Conservation (phyloP, 1,140 invertebrate genomes). For the Lasaia peninsularis region DNA sequence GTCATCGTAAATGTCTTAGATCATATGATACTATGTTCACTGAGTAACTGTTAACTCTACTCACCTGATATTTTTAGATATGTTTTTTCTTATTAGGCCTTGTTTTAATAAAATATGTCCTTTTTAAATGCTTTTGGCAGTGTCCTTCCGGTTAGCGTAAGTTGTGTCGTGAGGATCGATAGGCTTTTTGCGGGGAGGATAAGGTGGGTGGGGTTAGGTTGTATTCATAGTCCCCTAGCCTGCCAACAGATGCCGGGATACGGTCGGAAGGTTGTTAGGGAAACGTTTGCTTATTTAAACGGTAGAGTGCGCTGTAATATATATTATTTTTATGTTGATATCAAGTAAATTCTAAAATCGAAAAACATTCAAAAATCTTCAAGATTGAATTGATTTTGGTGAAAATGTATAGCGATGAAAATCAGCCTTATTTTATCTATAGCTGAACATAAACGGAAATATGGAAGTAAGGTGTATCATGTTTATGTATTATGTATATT, state of each 20-base stretch:
- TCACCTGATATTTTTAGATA: not conserved
- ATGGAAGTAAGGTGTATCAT: no score
- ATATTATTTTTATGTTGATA: no score
- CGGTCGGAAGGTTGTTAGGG: slow-evolving; percentile 33
- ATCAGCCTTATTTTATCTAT: no score
- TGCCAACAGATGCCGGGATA: slow-evolving; percentile 55
- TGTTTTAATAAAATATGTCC: slow-evolving; percentile 27
- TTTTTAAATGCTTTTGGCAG: slow-evolving; percentile 46
- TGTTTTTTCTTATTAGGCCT: slow-evolving; percentile 30
- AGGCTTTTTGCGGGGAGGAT: slow-evolving; percentile 38
- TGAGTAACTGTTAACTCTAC: not conserved
- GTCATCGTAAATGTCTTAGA: slow-evolving; percentile 44
- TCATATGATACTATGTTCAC: slow-evolving; percentile 23
- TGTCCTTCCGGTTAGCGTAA: slow-evolving; percentile 55
- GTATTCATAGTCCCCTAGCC: slow-evolving; percentile 30
- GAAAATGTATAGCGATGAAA: no score
- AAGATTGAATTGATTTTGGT: no score
- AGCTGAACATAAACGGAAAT: no score
- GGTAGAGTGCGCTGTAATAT: slow-evolving; percentile 38
- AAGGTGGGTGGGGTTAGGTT: slow-evolving; percentile 24
- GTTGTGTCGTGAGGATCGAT: slow-evolving; percentile 66
- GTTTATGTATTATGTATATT: no score
- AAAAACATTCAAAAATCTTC: no score
- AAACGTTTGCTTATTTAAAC: slow-evolving; percentile 31
- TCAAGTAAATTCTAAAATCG: no score